Percentiles rank a stretch among this genome's conserved stretches.
Conservation (phyloP, 1,140 invertebrate genomes). For the Belonocnema kinseyi region DNA sequence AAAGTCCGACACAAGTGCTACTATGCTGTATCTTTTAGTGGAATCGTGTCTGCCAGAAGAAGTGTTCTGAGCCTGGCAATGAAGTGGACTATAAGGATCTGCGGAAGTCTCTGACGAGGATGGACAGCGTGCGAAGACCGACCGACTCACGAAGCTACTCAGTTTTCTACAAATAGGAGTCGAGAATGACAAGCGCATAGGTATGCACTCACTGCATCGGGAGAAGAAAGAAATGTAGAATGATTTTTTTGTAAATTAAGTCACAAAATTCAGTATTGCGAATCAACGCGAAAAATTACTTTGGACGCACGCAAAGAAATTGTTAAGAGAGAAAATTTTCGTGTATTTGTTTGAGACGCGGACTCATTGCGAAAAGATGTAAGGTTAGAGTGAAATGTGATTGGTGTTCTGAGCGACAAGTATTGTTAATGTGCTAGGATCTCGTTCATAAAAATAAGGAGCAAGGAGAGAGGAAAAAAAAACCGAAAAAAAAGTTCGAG, state of each 20-base stretch:
- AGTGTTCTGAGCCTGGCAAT: background rate
- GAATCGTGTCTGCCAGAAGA: too few species aligned
- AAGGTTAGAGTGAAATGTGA: background rate
- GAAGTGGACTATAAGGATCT: background rate
- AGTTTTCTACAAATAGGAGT: constrained; percentile 11
- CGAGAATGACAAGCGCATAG: background rate
- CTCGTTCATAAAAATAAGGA: background rate
- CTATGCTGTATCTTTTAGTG: too few species aligned
- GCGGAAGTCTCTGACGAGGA: background rate
- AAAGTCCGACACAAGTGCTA: too few species aligned
- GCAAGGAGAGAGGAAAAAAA: background rate
- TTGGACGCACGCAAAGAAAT: background rate
- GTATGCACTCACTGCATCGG: too few species aligned
- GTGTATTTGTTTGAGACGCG: constrained; percentile 32
- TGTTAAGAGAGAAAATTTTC: constrained; percentile 27
- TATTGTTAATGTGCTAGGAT: constrained; percentile 6
- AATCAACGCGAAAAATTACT: background rate
- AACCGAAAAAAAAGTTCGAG: too few species aligned
- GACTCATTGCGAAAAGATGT: constrained; percentile 10
- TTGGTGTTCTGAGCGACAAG: background rate
- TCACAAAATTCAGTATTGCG: background rate
- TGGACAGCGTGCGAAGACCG: background rate
- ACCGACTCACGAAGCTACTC: background rate
- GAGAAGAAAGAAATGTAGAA: too few species aligned
- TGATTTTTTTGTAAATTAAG: too few species aligned